A percentile compares a stretch with the other conserved stretches of the same genome.
Conservation (phyloP, 2,113 vertebrate genomes). For the Phainopepla nitens region DNA sequence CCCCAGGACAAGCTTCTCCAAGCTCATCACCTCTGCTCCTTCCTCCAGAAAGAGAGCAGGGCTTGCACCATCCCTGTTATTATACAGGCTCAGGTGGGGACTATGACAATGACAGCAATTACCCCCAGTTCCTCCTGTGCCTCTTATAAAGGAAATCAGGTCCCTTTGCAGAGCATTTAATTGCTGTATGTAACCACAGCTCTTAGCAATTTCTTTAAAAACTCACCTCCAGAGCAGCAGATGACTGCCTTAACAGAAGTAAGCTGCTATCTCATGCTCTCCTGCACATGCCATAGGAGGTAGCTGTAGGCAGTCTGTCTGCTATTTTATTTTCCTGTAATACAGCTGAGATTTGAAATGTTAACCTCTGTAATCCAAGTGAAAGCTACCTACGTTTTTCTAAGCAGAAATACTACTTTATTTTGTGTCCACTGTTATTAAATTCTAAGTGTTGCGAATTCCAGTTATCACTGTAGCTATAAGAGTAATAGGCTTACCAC, state of each 20-base stretch:
- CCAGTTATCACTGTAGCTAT: neutral
- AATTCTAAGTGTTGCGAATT: neutral
- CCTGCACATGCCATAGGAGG: accelerated
- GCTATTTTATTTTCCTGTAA: neutral
- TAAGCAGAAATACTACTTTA: neutral
- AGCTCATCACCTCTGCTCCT: neutral
- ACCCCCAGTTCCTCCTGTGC: neutral
- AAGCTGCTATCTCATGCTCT: neutral
- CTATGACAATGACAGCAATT: neutral
- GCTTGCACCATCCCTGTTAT: accelerated
- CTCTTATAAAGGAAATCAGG: neutral
- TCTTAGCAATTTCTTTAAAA: neutral
- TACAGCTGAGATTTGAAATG: neutral
- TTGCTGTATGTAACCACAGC: neutral
- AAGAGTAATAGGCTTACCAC: neutral
- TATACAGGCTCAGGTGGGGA: neutral
- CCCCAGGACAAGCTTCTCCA: neutral
- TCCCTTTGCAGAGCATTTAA: neutral
- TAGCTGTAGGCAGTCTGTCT: neutral
- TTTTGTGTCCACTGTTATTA: neutral
- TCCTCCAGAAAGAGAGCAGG: accelerated
- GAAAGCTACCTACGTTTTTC: neutral
- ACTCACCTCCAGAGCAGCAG: neutral
- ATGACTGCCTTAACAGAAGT: neutral
- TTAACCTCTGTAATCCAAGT: neutral